These are phyloP conservation scores for Coregonus suidteri DNA, from an alignment of 2,797 vertebrate species.

Conservation along the genomic window DNA sequence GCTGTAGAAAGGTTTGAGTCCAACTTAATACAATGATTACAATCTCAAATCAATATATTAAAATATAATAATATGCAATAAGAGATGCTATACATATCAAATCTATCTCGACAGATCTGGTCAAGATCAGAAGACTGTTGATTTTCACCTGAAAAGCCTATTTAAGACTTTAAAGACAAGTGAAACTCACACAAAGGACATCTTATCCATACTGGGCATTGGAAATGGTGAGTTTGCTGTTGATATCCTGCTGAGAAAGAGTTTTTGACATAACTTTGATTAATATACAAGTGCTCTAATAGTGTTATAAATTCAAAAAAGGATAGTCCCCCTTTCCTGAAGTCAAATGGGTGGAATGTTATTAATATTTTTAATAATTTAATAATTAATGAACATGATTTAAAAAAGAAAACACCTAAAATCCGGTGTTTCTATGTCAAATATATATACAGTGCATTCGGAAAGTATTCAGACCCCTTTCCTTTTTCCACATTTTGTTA, in stretches of 20 bases:
- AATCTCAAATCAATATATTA: not conserved
- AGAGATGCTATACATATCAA: not conserved
- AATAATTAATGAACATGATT: too few species aligned
- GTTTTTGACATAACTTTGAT: not conserved
- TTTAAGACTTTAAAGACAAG: conserved; percentile 35
- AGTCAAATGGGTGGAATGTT: too few species aligned
- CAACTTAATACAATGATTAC: not conserved
- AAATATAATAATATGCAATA: not conserved
- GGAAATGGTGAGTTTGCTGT: conserved; percentile 41
- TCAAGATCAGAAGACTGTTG: conserved; percentile 4
- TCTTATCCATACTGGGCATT: conserved; percentile 59
- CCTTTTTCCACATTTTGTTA: too few species aligned
- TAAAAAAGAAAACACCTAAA: too few species aligned
- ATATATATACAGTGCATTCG: too few species aligned
- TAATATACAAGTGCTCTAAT: too few species aligned
- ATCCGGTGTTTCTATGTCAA: too few species aligned
- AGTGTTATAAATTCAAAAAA: too few species aligned
- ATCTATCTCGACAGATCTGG: not conserved
- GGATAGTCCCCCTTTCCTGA: too few species aligned
- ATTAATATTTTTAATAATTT: too few species aligned
- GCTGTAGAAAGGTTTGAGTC: conserved; percentile 56
- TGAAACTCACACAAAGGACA: not conserved
- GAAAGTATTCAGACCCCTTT: too few species aligned
- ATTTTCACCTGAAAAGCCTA: conserved; percentile 42
- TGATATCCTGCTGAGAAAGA: not conserved